phyloP scores from a whole-genome alignment of 2,797 vertebrate species.

The Typhlichthys subterraneus region DNA sequence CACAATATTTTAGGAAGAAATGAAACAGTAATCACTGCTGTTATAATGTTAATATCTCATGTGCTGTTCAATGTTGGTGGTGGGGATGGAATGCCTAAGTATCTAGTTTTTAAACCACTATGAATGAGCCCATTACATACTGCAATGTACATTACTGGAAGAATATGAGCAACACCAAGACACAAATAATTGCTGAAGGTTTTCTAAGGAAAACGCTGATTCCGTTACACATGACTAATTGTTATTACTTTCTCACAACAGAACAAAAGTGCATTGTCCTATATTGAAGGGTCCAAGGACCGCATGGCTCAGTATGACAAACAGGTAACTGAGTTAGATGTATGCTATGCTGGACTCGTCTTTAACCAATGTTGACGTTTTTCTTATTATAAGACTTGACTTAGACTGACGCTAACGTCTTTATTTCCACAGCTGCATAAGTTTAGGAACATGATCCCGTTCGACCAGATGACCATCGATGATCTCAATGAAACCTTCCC shows the following conservation, averaged over 20 bases:
- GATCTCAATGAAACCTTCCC: constrained; percentile 84
- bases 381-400: not conserved
- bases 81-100: too few relatives aligned
- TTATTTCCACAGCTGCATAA: constrained; percentile 52
- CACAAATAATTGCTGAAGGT: not conserved
- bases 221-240: not conserved
- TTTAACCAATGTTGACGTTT: not conserved
- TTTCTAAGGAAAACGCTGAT: too few relatives aligned
- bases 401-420: not conserved
- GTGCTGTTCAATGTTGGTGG: too few relatives aligned
- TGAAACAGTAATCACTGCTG: too few relatives aligned
- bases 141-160: too few relatives aligned
- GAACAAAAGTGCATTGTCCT: constrained; percentile 59
- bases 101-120: too few relatives aligned
- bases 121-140: too few relatives aligned
- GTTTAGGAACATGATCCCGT: constrained; percentile 84
- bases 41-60: too few relatives aligned
- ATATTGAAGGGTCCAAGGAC: constrained; percentile 82
- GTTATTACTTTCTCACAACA: constrained; percentile 25
- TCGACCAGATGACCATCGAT: constrained; percentile 88
- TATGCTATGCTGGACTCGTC: not conserved
- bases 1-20: too few relatives aligned
- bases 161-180: too few relatives aligned
- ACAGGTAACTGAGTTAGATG: constrained; percentile 44
- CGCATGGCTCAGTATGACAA: constrained; percentile 81